phyloP scores from a whole-genome alignment of 2,888 invertebrate species.

The Polydrusus pterygomalis region DNA sequence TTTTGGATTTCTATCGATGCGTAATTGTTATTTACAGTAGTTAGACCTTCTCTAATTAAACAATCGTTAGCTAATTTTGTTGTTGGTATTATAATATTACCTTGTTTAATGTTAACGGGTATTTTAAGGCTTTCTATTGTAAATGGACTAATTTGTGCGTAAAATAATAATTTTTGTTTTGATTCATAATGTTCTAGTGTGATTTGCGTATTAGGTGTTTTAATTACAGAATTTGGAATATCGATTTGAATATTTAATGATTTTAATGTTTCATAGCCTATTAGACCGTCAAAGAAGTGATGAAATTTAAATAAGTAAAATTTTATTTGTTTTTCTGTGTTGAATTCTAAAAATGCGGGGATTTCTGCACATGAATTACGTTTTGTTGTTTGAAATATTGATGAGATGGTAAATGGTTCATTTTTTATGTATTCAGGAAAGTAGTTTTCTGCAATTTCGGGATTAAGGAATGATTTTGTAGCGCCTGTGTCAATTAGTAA shows the following conservation, averaged over 20 bases:
- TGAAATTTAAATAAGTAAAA: constrained; percentile 18
- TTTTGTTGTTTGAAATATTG: constrained; percentile 17
- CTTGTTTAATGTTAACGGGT: constrained; percentile 30
- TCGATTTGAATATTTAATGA: constrained; percentile 29
- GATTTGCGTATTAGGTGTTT: neutral
- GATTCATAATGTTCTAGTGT: constrained; percentile 19
- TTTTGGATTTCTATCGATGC: constrained; percentile 15
- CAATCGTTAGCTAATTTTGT: constrained; percentile 2
- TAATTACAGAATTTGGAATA: neutral
- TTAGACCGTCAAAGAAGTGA: constrained; percentile 52
- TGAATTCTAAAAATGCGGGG: constrained; percentile 19
- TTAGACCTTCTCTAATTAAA: constrained; percentile 10
- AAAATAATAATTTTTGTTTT: constrained; percentile 19
- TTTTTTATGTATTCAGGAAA: constrained; percentile 25
- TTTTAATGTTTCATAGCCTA: constrained; percentile 48
- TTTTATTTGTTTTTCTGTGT: constrained; percentile 31
- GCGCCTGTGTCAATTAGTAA: constrained; percentile 16
- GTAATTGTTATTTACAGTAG: constrained; percentile 13
- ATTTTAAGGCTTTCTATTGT: constrained; percentile 21
- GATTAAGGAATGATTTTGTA: constrained; percentile 23
- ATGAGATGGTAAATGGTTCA: constrained; percentile 22
- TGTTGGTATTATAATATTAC: constrained; percentile 38
- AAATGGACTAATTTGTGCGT: constrained; percentile 23
- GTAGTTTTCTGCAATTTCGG: constrained; percentile 28
- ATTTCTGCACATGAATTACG: constrained; percentile 22